Evolutionary conservation across 2,113 vertebrate genomes (phyloP).

Genomic region (Clarias batrachus): DNA sequence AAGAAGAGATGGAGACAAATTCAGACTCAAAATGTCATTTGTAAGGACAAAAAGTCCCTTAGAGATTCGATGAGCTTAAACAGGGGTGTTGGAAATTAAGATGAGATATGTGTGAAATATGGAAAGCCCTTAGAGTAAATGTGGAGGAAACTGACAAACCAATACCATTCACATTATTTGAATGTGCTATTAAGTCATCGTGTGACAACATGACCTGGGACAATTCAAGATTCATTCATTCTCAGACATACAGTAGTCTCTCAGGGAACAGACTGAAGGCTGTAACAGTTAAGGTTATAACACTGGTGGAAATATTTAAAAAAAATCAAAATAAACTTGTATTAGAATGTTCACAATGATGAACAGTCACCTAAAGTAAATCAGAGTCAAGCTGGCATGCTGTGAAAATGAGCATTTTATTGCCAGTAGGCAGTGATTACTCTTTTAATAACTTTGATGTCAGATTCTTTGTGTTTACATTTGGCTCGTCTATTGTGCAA

Average conservation of each 20-base stretch:
- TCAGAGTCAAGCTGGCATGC: background rate
- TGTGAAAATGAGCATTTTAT: background rate
- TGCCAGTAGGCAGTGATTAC: conserved; percentile 4
- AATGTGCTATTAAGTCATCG: background rate
- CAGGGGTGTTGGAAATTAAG: conserved; percentile 1
- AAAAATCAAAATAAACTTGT: background rate
- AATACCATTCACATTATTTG: background rate
- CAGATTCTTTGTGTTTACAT: background rate
- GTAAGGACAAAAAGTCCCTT: background rate
- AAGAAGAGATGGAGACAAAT: background rate
- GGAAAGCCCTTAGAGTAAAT: background rate
- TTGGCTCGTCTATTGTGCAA: background rate
- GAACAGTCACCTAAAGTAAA: background rate
- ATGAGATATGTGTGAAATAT: background rate
- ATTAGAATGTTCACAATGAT: background rate
- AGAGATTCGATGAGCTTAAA: background rate
- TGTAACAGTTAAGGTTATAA: background rate
- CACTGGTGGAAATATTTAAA: background rate
- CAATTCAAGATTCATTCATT: background rate
- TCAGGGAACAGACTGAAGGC: background rate
- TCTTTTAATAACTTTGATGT: background rate
- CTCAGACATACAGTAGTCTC: background rate
- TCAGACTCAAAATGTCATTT: background rate
- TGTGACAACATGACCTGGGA: background rate
- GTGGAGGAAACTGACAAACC: background rate